Conservation (phyloP, 2,797 vertebrate genomes). For the Crenuchus spilurus region DNA sequence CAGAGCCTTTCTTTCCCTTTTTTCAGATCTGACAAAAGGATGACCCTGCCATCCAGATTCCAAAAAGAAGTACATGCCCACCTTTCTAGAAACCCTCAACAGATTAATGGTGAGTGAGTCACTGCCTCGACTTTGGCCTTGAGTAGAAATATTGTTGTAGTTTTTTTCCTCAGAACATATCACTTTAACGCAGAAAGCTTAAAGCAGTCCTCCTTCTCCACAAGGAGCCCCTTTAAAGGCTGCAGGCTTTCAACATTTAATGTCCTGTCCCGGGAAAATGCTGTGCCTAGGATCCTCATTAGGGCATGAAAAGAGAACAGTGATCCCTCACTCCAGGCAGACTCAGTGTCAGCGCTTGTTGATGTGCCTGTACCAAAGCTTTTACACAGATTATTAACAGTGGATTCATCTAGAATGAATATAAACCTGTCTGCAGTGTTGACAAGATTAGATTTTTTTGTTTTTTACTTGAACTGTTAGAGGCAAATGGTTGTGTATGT, state of each 20-base stretch:
- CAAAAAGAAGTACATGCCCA: slow-evolving; percentile 87
- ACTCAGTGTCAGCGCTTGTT: background rate
- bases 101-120: slow-evolving; percentile 75
- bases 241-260: slow-evolving; percentile 20
- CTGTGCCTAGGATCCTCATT: slow-evolving; percentile 39
- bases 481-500: background rate
- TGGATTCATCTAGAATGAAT: background rate
- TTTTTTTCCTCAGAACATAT: background rate
- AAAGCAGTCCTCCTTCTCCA: slow-evolving; percentile 8
- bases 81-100: slow-evolving; percentile 80
- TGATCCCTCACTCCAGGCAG: slow-evolving; percentile 2
- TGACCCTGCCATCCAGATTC: slow-evolving; percentile 81
- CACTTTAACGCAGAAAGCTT: background rate
- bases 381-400: background rate
- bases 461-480: background rate
- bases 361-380: slow-evolving; percentile 7
- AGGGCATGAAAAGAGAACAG: slow-evolving; percentile 32
- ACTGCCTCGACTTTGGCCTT: background rate
- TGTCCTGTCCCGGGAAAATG: slow-evolving; percentile 24
- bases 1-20: slow-evolving; percentile 23
- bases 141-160: background rate
- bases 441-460: background rate
- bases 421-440: background rate
- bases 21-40: slow-evolving; percentile 76
- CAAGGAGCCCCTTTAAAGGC: slow-evolving; percentile 25